Evolutionary conservation across 2,888 invertebrate genomes (phyloP).

Genomic region (Drosophila birchii): DNA sequence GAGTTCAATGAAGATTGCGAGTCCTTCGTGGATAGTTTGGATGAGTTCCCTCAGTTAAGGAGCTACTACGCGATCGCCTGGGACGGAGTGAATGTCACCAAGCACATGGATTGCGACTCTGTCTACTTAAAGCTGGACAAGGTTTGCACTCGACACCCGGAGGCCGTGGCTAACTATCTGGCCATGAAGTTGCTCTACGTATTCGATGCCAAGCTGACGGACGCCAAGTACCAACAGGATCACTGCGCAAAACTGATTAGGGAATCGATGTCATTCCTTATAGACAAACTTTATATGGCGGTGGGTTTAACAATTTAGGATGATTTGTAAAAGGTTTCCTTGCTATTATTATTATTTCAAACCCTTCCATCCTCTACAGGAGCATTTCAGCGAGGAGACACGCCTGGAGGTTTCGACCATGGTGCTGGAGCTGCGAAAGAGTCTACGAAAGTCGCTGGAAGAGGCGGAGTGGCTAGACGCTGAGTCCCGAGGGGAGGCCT

Average conservation of each 20-base stretch:
- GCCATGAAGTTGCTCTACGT: constrained; percentile 76
- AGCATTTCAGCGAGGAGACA: constrained; percentile 68
- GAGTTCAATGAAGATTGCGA: constrained; percentile 57
- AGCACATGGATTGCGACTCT: constrained; percentile 59
- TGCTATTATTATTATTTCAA: background rate
- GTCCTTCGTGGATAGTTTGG: constrained; percentile 6
- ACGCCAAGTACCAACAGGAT: constrained; percentile 69
- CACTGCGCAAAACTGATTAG: constrained; percentile 57
- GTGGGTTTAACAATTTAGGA: constrained; percentile 51
- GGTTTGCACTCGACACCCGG: constrained; percentile 62
- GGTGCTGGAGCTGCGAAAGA: constrained; percentile 73
- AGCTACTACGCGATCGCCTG: constrained; percentile 77
- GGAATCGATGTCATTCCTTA: constrained; percentile 52
- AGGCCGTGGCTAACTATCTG: constrained; percentile 82
- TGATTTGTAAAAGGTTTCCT: background rate
- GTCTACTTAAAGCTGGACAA: constrained; percentile 70
- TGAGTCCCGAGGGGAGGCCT: constrained; percentile 72
- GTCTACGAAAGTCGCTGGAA: constrained; percentile 62
- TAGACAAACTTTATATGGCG: constrained; percentile 75
- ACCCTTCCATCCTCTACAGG: constrained; percentile 38
- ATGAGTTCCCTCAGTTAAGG: constrained; percentile 62
- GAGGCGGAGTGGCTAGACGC: constrained; percentile 81
- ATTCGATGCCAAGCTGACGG: constrained; percentile 74
- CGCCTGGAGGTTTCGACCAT: constrained; percentile 64
- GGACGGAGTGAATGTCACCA: constrained; percentile 50